Conservation (phyloP, 1,140 invertebrate genomes). For the Drosophila pseudoobscura region DNA sequence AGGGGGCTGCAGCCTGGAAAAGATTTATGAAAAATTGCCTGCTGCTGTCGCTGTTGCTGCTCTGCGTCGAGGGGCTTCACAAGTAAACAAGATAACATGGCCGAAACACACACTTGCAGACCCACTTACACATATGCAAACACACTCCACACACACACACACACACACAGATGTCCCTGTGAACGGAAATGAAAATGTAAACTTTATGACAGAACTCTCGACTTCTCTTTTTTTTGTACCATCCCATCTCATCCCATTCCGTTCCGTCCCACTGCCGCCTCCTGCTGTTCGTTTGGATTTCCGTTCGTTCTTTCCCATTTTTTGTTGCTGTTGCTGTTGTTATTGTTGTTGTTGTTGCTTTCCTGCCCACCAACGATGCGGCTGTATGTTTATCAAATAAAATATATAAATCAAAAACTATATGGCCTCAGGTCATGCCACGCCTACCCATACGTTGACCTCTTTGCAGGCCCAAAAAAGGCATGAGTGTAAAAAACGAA, state of each 20-base stretch:
- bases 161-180: slow-evolving; percentile 19
- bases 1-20: slow-evolving; percentile 23
- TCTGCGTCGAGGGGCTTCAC: slow-evolving; percentile 59
- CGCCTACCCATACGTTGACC: slow-evolving; percentile 1
- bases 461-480: not conserved
- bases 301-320: slow-evolving; percentile 13
- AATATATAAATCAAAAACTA: slow-evolving; percentile 53
- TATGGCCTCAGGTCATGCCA: slow-evolving; percentile 32
- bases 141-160: slow-evolving; percentile 12
- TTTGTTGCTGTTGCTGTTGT: no score
- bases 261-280: not conserved
- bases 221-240: slow-evolving; percentile 25
- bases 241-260: not conserved
- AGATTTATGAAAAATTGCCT: slow-evolving; percentile 77
- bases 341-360: not conserved
- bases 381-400: slow-evolving; percentile 55
- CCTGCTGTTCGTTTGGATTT: slow-evolving; percentile 37
- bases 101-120: slow-evolving; percentile 21
- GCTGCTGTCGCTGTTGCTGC: slow-evolving; percentile 59
- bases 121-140: slow-evolving; percentile 10
- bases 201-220: slow-evolving; percentile 61
- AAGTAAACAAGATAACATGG: slow-evolving; percentile 70
- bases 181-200: slow-evolving; percentile 73
- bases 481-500: no score
- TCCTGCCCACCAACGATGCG: slow-evolving; percentile 5